These are phyloP conservation scores for Drosophila nigromelanica DNA, from an alignment of 1,140 invertebrate species.

Conservation along the genomic window DNA sequence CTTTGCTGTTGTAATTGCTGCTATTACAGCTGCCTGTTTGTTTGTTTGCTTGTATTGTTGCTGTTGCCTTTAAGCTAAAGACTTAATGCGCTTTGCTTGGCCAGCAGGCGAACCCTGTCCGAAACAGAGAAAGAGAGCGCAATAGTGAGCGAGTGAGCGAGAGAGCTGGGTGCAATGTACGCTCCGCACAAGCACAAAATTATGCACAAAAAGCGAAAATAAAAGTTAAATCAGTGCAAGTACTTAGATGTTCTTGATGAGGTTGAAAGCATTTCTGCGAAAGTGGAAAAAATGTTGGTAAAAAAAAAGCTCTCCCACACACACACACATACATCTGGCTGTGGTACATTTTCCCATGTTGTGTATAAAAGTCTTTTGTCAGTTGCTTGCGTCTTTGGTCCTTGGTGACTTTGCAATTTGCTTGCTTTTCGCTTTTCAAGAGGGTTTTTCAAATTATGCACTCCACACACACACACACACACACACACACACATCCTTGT, in stretches of 20 bases:
- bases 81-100: conserved; percentile 69
- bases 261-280: conserved; percentile 35
- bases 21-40: conserved; percentile 55
- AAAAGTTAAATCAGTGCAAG: conserved; percentile 56
- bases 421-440: conserved; percentile 51
- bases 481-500: conserved; percentile 4
- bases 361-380: conserved; percentile 40
- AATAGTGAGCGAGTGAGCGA: neutral
- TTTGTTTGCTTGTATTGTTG: conserved; percentile 50
- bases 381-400: conserved; percentile 29
- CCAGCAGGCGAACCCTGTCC: neutral
- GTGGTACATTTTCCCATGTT: neutral
- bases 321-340: neutral
- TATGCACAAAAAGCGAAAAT: conserved; percentile 56
- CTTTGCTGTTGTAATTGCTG: conserved; percentile 66
- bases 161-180: conserved; percentile 1
- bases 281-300: conserved; percentile 35
- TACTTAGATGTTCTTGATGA: conserved; percentile 28
- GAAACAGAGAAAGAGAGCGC: conserved; percentile 14
- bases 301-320: conserved; percentile 6
- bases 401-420: conserved; percentile 49
- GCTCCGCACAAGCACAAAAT: conserved; percentile 28
- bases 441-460: conserved; percentile 51
- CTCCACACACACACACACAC: conserved; percentile 12
- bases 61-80: conserved; percentile 70